These are phyloP conservation scores for Chrysemys picta DNA, from an alignment of 2,113 vertebrate species.

Conservation along the genomic window DNA sequence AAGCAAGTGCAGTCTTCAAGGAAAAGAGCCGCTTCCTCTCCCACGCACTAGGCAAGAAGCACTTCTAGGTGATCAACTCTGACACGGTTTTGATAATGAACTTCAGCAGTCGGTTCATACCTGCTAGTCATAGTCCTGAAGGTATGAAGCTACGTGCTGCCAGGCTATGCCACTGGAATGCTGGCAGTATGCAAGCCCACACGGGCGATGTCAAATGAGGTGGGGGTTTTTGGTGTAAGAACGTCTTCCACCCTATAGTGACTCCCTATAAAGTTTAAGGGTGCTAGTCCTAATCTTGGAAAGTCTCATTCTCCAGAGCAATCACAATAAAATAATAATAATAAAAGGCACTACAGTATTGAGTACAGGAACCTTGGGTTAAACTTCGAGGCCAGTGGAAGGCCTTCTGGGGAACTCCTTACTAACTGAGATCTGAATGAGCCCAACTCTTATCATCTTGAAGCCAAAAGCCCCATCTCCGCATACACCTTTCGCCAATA, in stretches of 20 bases:
- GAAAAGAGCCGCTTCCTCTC: neutral
- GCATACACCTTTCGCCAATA: rapidly evolving
- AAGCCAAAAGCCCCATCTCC: neutral
- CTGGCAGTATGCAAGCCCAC: rapidly evolving
- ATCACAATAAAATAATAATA: neutral
- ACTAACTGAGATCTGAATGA: rapidly evolving
- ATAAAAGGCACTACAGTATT: neutral
- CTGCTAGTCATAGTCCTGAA: neutral
- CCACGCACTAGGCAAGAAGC: neutral
- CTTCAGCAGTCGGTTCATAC: neutral
- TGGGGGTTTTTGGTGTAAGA: rapidly evolving
- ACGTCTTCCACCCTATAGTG: neutral
- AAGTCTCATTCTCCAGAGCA: neutral
- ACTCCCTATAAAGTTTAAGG: neutral
- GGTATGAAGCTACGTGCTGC: neutral
- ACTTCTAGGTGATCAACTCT: rapidly evolving
- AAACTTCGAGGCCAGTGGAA: neutral
- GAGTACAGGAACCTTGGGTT: neutral
- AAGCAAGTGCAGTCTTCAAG: neutral
- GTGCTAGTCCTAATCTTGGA: neutral
- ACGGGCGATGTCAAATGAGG: rapidly evolving
- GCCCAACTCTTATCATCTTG: neutral
- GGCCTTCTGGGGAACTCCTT: neutral
- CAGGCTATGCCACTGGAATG: neutral
- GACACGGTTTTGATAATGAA: neutral